phyloP scores from a whole-genome alignment of 1,140 invertebrate genomes.

The Popillia japonica region DNA sequence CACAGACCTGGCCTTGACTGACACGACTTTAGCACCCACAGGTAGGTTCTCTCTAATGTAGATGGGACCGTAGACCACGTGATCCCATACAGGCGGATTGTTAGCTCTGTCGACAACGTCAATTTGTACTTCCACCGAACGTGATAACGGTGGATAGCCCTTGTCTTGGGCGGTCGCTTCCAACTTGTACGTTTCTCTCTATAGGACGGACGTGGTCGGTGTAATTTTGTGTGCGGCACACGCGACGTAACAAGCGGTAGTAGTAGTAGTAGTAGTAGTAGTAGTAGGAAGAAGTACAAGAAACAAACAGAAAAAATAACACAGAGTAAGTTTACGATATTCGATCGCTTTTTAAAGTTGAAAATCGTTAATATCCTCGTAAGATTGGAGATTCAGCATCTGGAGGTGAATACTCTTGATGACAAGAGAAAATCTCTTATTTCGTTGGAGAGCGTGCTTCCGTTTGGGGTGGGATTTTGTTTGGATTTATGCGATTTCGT shows the following conservation, averaged over 20 bases:
- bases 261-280: constrained; percentile 56
- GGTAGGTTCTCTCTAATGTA: constrained; percentile 96
- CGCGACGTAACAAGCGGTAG: constrained; percentile 55
- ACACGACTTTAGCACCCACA: constrained; percentile 95
- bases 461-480: too few relatives aligned
- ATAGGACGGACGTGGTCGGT: constrained; percentile 58
- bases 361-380: too few relatives aligned
- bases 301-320: constrained; percentile 29
- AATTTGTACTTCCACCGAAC: constrained; percentile 95
- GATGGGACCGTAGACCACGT: constrained; percentile 94
- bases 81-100: constrained; percentile 97
- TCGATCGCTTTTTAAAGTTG: background rate
- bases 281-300: constrained; percentile 15
- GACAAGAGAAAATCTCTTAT: too few relatives aligned
- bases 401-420: too few relatives aligned
- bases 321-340: constrained; percentile 5
- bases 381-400: too few relatives aligned
- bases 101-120: constrained; percentile 97
- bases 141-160: constrained; percentile 90
- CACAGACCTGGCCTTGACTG: constrained; percentile 97
- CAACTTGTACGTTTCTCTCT: constrained; percentile 97
- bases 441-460: too few relatives aligned
- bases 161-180: constrained; percentile 96
- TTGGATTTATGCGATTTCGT: too few relatives aligned
- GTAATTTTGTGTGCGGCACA: background rate